phyloP scores from a whole-genome alignment of 1,140 invertebrate species.

The Coelopa frigida region DNA sequence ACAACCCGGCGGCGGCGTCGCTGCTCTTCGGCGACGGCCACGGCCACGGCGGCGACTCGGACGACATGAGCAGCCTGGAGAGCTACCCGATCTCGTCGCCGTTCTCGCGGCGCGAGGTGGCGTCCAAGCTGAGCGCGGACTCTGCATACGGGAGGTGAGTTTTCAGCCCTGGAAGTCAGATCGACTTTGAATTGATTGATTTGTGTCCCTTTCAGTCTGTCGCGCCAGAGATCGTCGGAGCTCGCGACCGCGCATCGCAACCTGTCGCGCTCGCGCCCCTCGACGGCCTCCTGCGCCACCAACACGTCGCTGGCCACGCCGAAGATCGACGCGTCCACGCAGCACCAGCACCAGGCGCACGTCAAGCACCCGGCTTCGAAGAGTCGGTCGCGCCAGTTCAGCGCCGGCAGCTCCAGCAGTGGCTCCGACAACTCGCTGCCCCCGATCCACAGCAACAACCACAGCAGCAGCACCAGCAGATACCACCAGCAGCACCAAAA shows the following conservation, averaged over 20 bases:
- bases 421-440: constrained; percentile 48
- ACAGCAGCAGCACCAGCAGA: constrained; percentile 7
- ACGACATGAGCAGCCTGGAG: constrained; percentile 40
- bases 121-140: constrained; percentile 49
- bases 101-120: constrained; percentile 25
- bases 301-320: not conserved
- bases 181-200: constrained; percentile 4
- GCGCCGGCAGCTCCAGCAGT: constrained; percentile 39
- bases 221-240: constrained; percentile 33
- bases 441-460: constrained; percentile 9
- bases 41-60: constrained; percentile 25
- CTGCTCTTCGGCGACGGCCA: not conserved
- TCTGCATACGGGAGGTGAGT: constrained; percentile 63
- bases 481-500: constrained; percentile 20
- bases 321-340: not conserved
- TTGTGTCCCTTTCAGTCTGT: constrained; percentile 23
- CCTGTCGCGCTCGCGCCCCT: constrained; percentile 9
- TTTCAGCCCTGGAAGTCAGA: not conserved
- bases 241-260: constrained; percentile 15
- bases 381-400: constrained; percentile 28
- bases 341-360: constrained; percentile 7
- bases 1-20: not conserved
- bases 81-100: constrained; percentile 37
- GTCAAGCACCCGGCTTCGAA: constrained; percentile 7
- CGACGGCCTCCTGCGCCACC: not conserved